Evolutionary conservation across 1,140 invertebrate genomes (phyloP).

Genomic region (Drosophila pallidifrons): DNA sequence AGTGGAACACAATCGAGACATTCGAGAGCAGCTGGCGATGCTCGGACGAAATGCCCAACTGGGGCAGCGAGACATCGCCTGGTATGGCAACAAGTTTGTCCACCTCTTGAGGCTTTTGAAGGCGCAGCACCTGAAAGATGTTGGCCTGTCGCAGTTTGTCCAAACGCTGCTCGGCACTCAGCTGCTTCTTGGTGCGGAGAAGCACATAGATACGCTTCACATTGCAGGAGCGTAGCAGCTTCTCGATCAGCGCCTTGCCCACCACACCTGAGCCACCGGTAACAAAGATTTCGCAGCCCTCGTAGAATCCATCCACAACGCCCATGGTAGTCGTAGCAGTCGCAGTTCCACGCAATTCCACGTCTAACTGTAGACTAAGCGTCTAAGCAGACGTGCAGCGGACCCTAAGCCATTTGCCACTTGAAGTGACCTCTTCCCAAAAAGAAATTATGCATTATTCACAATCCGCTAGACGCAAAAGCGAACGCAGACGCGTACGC

Average conservation of each 20-base stretch:
- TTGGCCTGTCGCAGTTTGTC: slow-evolving; percentile 53
- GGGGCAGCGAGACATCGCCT: slow-evolving; percentile 75
- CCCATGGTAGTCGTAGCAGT: not conserved
- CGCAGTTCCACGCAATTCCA: not conserved
- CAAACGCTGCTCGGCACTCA: slow-evolving; percentile 63
- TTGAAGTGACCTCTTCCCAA: no score
- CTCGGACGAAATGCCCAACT: slow-evolving; percentile 55
- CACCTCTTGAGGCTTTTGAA: slow-evolving; percentile 60
- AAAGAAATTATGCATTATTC: no score
- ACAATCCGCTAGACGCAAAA: no score
- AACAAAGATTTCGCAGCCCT: slow-evolving; percentile 88
- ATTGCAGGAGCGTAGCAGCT: slow-evolving; percentile 89
- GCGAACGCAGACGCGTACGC: no score
- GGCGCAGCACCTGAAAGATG: slow-evolving; percentile 87
- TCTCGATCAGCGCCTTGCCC: slow-evolving; percentile 90
- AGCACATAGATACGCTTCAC: slow-evolving; percentile 88
- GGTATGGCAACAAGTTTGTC: slow-evolving; percentile 82
- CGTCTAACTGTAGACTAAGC: no score
- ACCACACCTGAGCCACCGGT: slow-evolving; percentile 90
- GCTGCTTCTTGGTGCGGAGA: slow-evolving; percentile 86
- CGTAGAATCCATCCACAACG: slow-evolving; percentile 86
- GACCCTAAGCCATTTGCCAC: no score
- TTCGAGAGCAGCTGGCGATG: slow-evolving; percentile 85
- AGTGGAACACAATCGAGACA: slow-evolving; percentile 95
- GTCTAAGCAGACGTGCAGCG: no score